phyloP scores from a whole-genome alignment of 1,140 invertebrate genomes.

The Oncopeltus fasciatus region DNA sequence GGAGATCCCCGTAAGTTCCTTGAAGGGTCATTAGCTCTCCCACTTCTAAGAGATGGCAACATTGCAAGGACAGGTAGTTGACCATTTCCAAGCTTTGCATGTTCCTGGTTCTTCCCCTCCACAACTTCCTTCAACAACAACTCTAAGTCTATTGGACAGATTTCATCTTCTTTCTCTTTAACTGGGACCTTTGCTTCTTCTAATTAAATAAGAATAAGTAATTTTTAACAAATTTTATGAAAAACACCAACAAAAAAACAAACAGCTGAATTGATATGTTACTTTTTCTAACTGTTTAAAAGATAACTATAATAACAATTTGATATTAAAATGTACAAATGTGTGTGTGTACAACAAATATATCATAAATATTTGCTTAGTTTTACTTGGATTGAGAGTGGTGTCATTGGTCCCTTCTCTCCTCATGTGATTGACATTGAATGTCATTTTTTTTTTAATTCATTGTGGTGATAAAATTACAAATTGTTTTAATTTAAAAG shows the following conservation, averaged over 20 bases:
- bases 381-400: too few species aligned
- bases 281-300: too few species aligned
- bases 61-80: conserved; percentile 15
- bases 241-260: background rate
- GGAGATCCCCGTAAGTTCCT: conserved; percentile 20
- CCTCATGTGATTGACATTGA: too few species aligned
- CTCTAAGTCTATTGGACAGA: conserved; percentile 12
- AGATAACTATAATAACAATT: too few species aligned
- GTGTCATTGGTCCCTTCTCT: too few species aligned
- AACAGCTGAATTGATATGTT: too few species aligned
- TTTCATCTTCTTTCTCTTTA: background rate
- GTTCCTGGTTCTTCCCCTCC: background rate
- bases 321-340: too few species aligned
- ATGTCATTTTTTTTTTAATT: too few species aligned
- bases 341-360: too few species aligned
- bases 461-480: too few species aligned
- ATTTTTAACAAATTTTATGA: background rate
- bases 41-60: conserved; percentile 6
- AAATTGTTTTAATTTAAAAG: too few species aligned
- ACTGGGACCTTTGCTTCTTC: background rate
- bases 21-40: conserved; percentile 12
- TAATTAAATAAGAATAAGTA: background rate
- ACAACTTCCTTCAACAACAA: conserved; percentile 11
- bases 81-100: conserved; percentile 7
- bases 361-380: too few species aligned